These are phyloP conservation scores for Sciurus carolinensis DNA, from an alignment of 2,797 vertebrate genomes.

Conservation along the genomic window DNA sequence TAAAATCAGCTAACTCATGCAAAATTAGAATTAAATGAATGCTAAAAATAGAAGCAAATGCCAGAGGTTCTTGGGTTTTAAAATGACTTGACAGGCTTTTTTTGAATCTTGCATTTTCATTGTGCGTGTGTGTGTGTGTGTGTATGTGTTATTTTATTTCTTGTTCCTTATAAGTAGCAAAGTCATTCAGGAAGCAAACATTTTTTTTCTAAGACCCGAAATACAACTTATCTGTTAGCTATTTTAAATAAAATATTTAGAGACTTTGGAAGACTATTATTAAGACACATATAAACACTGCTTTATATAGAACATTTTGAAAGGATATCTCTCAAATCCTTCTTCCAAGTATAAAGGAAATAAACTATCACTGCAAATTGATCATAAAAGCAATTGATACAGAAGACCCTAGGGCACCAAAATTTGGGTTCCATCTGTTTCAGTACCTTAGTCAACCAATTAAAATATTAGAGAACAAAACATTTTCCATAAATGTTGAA, in stretches of 20 bases:
- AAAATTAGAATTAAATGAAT: constrained; percentile 38
- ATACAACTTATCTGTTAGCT: constrained; percentile 43
- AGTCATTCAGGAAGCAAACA: constrained; percentile 60
- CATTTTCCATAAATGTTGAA: not conserved
- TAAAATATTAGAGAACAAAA: not conserved
- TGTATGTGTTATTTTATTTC: constrained; percentile 63
- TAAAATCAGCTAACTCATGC: not conserved
- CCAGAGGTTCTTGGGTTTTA: not conserved
- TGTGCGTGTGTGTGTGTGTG: not conserved
- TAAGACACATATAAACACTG: not conserved
- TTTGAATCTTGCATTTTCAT: not conserved
- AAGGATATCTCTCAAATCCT: not conserved
- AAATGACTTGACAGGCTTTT: constrained; percentile 63
- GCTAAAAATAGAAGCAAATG: not conserved
- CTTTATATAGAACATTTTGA: not conserved
- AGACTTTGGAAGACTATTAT: not conserved
- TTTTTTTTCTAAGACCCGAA: constrained; percentile 31
- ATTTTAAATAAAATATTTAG: constrained; percentile 58
- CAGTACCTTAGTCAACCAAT: not conserved
- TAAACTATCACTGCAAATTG: not conserved
- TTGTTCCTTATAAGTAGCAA: constrained; percentile 54
- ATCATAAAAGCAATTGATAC: not conserved
- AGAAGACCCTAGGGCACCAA: not conserved
- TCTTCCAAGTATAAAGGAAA: not conserved
- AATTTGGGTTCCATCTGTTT: not conserved